Evolutionary conservation across 2,888 invertebrate genomes (phyloP).

Genomic region (Achlya flavicornis): DNA sequence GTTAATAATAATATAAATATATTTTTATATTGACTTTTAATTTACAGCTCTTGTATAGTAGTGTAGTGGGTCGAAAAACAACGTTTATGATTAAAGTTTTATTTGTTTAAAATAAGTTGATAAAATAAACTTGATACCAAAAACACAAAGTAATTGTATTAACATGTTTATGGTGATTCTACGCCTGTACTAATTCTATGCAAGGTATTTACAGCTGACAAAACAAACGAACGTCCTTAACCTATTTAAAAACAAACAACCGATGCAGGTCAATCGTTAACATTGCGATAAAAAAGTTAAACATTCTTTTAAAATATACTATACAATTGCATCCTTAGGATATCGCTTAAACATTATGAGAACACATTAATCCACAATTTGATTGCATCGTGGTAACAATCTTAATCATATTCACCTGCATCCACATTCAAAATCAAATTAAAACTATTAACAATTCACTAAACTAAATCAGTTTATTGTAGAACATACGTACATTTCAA

Average conservation of each 20-base stretch:
- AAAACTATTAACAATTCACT: slow-evolving; percentile 57
- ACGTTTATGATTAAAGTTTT: slow-evolving; percentile 71
- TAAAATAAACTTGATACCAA: slow-evolving; percentile 82
- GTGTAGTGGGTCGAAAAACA: slow-evolving; percentile 29
- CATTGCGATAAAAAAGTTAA: slow-evolving; percentile 54
- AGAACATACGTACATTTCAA: slow-evolving; percentile 57
- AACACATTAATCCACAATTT: slow-evolving; percentile 65
- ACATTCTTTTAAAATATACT: slow-evolving; percentile 43
- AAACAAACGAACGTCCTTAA: slow-evolving; percentile 68
- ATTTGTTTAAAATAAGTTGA: slow-evolving; percentile 82
- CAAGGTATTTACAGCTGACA: slow-evolving; percentile 79
- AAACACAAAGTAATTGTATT: slow-evolving; percentile 78
- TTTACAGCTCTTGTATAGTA: slow-evolving; percentile 24
- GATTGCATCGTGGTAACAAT: slow-evolving; percentile 61
- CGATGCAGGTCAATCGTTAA: slow-evolving; percentile 79
- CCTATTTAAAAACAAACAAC: slow-evolving; percentile 56
- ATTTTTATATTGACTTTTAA: slow-evolving; percentile 33
- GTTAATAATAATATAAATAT: slow-evolving; percentile 27
- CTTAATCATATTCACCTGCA: slow-evolving; percentile 77
- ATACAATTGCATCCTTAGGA: slow-evolving; percentile 64
- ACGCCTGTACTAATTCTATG: slow-evolving; percentile 70
- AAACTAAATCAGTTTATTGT: slow-evolving; percentile 56
- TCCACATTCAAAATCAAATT: slow-evolving; percentile 46
- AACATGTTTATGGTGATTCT: slow-evolving; percentile 73
- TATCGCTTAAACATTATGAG: slow-evolving; percentile 54